Evolutionary conservation across 2,888 invertebrate genomes (phyloP).

Genomic region (Dendrolimus houi): DNA sequence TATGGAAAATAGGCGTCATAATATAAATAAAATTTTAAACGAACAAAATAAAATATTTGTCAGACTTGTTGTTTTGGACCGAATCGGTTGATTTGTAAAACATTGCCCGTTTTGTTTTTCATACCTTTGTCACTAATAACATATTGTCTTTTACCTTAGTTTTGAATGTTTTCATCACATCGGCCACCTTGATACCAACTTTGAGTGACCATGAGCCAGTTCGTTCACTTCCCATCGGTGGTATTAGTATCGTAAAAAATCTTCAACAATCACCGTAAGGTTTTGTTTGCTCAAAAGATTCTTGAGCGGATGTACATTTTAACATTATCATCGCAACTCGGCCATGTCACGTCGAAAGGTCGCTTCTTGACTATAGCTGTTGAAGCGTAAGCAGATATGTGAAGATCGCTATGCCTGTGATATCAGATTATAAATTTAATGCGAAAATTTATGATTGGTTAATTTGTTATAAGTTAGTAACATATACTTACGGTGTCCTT

Average conservation of each 20-base stretch:
- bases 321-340: constrained; percentile 2
- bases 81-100: background rate
- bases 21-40: too few relatives aligned
- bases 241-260: background rate
- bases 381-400: background rate
- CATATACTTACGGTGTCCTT: too few relatives aligned
- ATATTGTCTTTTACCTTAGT: constrained; percentile 1
- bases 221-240: background rate
- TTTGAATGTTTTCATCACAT: constrained; percentile 6
- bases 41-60: too few relatives aligned
- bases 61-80: background rate
- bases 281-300: constrained; percentile 2
- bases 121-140: constrained; percentile 7
- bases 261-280: background rate
- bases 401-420: too few relatives aligned
- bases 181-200: constrained; percentile 16
- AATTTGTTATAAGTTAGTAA: too few relatives aligned
- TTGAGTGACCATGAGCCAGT: constrained; percentile 1
- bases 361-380: background rate
- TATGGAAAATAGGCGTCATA: too few relatives aligned
- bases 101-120: background rate
- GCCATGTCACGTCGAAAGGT: background rate
- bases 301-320: constrained; percentile 4
- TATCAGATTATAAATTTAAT: too few relatives aligned
- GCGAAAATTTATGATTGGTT: too few relatives aligned